Base-by-base conservation (phyloP, 2,797 vertebrate species). In the Typhlichthys eigenmanni region DNA sequence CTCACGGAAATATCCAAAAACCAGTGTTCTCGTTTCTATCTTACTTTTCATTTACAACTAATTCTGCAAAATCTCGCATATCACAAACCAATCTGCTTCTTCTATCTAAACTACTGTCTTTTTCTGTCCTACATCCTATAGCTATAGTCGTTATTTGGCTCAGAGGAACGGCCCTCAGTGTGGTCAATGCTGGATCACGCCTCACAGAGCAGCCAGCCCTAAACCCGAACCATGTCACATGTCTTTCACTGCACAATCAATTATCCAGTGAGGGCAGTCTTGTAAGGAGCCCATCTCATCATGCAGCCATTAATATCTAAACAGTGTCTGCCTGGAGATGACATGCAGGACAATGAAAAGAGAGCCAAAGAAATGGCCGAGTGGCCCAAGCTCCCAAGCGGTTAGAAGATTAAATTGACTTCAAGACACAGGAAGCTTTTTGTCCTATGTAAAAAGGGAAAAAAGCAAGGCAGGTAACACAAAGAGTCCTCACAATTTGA, bases 301-400 rank as follows among this genome's bases (percentile, higher is more conserved):
- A 90, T 86, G 89, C 90, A 80, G 85, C 77, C 89, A 93, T 93
- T 91, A 93, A 92, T 92, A 91, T 83, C 79, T 93, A 79, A 92
- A 90, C 82, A 91, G 86, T 87, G 85, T 87, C 87, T 90, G 85
- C 85, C 80, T 85, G 80, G 81, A 89, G 88, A 92, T 92, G 90
- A 91, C 91, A 91, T 89, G 76, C 69, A 82, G 85, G 67, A 88
- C 86, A 88, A 90, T 84, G 88, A 87, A 91, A 90, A 89, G 75
- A 85, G 61, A 69, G 76, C 78, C 78, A 81, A 80, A 89, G 85
- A 87, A 88, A 87, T 87, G 75, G 76, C 79, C 75, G 58, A 80
- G 76, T 78, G 80, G 84, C 79, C 75, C 66, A 49, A 79, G 68
- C 70, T 38, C 34, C 75, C 75, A 82, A 84, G 75, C 87, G 88